phyloP scores from a whole-genome alignment of 2,113 vertebrate species.

The Pelobates fuscus region DNA sequence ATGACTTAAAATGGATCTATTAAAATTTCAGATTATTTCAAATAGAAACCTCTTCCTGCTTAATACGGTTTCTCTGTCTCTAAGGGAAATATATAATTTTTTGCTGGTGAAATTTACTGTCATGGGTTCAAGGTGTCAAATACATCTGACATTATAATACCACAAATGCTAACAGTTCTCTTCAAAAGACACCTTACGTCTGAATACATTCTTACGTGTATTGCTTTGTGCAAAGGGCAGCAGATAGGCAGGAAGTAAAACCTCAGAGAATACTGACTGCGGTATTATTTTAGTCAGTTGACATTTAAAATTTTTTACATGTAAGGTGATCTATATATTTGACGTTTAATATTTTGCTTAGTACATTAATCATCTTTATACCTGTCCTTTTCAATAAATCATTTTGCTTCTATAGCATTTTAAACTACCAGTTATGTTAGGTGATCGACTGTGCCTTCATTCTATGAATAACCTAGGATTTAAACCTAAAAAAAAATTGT shows the following conservation, averaged over 20 bases:
- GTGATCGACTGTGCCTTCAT: background rate
- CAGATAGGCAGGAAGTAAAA: constrained; percentile 40
- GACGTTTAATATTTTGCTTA: background rate
- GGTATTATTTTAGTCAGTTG: constrained; percentile 39
- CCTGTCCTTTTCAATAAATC: background rate
- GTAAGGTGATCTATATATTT: background rate
- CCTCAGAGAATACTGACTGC: constrained; percentile 35
- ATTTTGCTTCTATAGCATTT: background rate
- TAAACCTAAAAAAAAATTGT: too few relatives aligned
- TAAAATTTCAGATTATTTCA: too few relatives aligned
- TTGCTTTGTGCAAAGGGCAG: constrained; percentile 22
- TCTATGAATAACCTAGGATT: background rate
- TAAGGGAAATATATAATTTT: background rate
- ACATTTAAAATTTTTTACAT: constrained; percentile 29
- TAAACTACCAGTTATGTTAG: background rate
- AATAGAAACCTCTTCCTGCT: background rate
- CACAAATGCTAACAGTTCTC: constrained; percentile 33
- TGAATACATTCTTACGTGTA: background rate
- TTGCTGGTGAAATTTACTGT: constrained; percentile 7
- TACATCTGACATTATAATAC: constrained; percentile 21
- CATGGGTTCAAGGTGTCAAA: constrained; percentile 26
- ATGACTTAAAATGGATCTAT: too few relatives aligned
- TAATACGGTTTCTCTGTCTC: background rate
- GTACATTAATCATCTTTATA: background rate
- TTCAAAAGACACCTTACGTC: constrained; percentile 3